Conservation (phyloP, 2,888 invertebrate species). For the Abscondita cerata region DNA sequence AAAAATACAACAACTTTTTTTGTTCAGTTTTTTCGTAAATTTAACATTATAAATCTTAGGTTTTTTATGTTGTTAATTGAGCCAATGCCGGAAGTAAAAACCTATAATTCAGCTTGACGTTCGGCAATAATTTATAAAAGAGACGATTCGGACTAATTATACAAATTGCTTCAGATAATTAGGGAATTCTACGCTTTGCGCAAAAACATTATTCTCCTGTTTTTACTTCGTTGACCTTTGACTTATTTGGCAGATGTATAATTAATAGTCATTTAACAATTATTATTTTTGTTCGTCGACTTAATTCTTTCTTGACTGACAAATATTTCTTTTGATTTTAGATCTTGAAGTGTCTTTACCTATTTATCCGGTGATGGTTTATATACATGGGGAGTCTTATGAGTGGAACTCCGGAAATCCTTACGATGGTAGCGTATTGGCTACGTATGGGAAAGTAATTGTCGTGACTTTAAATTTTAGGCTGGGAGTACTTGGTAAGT, state of each 20-base stretch:
- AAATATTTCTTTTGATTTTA: slow-evolving; percentile 11
- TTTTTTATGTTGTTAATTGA: too few species aligned
- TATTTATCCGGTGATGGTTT: slow-evolving; percentile 85
- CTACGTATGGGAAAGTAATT: slow-evolving; percentile 89
- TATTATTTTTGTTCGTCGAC: neutral
- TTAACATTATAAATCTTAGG: too few species aligned
- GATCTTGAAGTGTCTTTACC: slow-evolving; percentile 17
- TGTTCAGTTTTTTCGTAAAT: too few species aligned
- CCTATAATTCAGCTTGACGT: too few species aligned
- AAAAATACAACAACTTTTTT: too few species aligned
- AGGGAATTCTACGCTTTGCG: too few species aligned
- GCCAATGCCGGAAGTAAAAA: too few species aligned
- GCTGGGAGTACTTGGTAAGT: slow-evolving; percentile 80
- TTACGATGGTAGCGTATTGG: slow-evolving; percentile 92
- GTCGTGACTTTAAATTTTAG: slow-evolving; percentile 87
- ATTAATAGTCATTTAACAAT: neutral
- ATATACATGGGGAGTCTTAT: slow-evolving; percentile 94
- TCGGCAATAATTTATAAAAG: too few species aligned
- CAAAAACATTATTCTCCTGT: too few species aligned
- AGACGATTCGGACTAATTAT: too few species aligned
- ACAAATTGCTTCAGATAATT: too few species aligned
- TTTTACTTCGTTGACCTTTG: neutral
- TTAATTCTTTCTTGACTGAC: neutral
- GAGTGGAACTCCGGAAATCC: slow-evolving; percentile 98
- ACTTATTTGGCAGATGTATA: neutral